Base-by-base conservation (phyloP, 2,888 invertebrate species). In the Venustoraphidia nigricollis region DNA sequence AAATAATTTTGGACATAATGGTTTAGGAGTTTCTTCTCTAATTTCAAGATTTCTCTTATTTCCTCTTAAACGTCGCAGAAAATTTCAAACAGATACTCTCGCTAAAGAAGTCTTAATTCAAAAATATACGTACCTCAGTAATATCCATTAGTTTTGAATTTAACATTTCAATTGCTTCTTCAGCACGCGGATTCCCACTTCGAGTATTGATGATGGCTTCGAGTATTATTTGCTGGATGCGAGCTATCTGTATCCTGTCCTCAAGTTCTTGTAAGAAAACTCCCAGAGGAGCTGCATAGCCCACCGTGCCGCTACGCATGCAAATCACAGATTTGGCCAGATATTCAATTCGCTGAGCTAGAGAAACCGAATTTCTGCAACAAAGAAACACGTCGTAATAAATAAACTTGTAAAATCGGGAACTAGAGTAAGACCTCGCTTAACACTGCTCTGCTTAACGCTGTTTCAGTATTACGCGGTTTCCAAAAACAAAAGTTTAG, bases 311-410 rank as follows among this genome's bases (percentile, higher is more conserved):
- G 57, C 93, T 92, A 50, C 95, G 81, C 77, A 95, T 88, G 66
- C 95, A 95, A 73, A 96, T 88, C 52, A 95, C 87, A 37, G 96
- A 94, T 56, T 93, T 77, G 0, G 93, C 90, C 59, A 98, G 70
- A 71, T 95, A 94, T 58, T 89, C 83, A 55, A 95, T 79, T 53
- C 97, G 79, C 64, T 91, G 82, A 27, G 79, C 71, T 40, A 97
- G 69, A 2, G 77, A 75, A 48, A 93, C 76, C 44, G 81, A 79
- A 13, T 79, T 76, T 10, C 89, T 91, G 59, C 55, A 69, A 62
- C 53, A 53, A 44, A 50, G 53, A 45, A 17, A 17, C 4, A 17
- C 17, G 17, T 17, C 4, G 4, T 17, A 3, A 17, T 17, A 2
- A 17, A 17, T 2, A 17, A 17, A 17, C 2, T 17, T 4, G 17